Conservation (phyloP, 2,888 invertebrate species). For the Stratiomys singularior region DNA sequence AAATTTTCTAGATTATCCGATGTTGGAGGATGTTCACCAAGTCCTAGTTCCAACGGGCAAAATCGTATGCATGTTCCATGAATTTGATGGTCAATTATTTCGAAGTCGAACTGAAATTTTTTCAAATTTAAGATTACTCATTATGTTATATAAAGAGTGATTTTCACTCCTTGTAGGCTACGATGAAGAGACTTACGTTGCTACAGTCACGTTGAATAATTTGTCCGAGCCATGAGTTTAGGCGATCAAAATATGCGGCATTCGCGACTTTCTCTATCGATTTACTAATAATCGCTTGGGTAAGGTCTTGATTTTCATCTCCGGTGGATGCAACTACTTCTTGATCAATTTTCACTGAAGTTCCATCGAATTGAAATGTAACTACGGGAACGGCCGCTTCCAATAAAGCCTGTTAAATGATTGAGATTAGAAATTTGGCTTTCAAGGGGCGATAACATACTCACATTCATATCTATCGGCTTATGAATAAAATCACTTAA, state of each 20-base stretch:
- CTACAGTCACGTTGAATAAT: conserved; percentile 87
- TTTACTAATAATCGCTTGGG: conserved; percentile 56
- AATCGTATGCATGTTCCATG: conserved; percentile 82
- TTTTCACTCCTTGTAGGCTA: neutral
- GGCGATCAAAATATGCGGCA: conserved; percentile 83
- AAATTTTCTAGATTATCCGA: conserved; percentile 77
- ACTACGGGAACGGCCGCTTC: conserved; percentile 85
- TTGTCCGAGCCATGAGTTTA: conserved; percentile 92
- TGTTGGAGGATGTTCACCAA: conserved; percentile 68
- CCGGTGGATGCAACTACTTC: conserved; percentile 62
- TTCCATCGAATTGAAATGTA: conserved; percentile 83
- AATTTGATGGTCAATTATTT: conserved; percentile 85
- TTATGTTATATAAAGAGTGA: neutral
- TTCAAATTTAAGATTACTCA: too few relatives aligned
- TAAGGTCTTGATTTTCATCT: conserved; percentile 54
- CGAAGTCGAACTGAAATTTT: conserved; percentile 76
- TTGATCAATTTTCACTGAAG: conserved; percentile 59
- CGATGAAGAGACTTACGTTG: conserved; percentile 66
- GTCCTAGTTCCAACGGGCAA: conserved; percentile 82
- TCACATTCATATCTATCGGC: conserved; percentile 72
- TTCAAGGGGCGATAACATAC: neutral
- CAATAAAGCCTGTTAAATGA: conserved; percentile 68
- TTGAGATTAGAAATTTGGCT: too few relatives aligned
- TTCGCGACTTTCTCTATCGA: conserved; percentile 63
- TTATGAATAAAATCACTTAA: conserved; percentile 72